Conservation (phyloP, 2,113 vertebrate species). For the Cinclus mexicanus region DNA sequence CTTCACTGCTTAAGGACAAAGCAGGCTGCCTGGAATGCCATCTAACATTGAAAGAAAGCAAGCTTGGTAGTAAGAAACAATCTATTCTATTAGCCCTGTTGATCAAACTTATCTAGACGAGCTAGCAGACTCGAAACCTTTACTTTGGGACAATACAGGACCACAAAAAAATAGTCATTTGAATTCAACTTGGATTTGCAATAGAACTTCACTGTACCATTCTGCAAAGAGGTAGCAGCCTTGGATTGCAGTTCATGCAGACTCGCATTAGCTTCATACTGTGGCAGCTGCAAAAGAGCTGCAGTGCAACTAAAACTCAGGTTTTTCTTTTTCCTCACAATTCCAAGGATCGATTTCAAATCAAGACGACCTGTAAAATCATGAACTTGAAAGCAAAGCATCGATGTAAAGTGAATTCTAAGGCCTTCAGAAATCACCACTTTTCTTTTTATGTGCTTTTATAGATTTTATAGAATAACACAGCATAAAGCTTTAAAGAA, state of each 20-base stretch:
- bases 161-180: not conserved
- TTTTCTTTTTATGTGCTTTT: not conserved
- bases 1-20: not conserved
- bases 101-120: not conserved
- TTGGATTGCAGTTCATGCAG: conserved; percentile 6
- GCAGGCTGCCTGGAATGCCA: not conserved
- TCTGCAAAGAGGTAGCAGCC: not conserved
- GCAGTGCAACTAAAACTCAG: not conserved
- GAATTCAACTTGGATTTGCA: conserved; percentile 1
- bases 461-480: not conserved
- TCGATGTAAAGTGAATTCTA: not conserved
- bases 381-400: not conserved
- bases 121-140: not conserved
- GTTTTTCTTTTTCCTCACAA: not conserved
- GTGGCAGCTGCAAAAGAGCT: not conserved
- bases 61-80: not conserved
- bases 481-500: not conserved
- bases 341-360: not conserved
- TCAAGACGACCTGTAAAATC: not conserved
- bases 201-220: not conserved
- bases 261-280: not conserved
- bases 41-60: not conserved
- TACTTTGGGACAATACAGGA: not conserved
- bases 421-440: not conserved
- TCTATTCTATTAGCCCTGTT: not conserved